Base-by-base conservation (phyloP, 2,113 vertebrate species). In the Limanda limanda region DNA sequence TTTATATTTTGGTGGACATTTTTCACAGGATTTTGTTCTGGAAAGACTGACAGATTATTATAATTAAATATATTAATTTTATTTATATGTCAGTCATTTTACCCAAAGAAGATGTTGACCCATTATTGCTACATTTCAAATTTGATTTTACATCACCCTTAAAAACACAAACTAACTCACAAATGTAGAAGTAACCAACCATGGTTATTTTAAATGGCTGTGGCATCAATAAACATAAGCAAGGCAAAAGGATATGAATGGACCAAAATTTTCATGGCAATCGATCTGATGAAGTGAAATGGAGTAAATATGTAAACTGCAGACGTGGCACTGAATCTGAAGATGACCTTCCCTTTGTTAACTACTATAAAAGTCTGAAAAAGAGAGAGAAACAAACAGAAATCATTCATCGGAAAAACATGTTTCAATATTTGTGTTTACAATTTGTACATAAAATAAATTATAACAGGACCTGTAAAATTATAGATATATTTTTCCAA, bases 341-440 rank as follows among this genome's bases (percentile, higher is more conserved):
- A 99, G 95, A 99, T 98, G 94, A 94, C 97, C 92, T 97, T 99
- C 88, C 97, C 97, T 95, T 95, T 98, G 92, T 99, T 99, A 83
- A 99, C 94, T 88, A 99, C 97, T 92, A 99, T 96, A 95, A 99
- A 99, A 57, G 97, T 99, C 98, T 99, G 96, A 18, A 74, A 75
- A 79, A 75, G 27, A 75, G 71, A 77, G 52, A 90, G 91, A 92
- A 86, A 79, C 93, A 94, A 10, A 86, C 11, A 85, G 31, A 31
- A 71, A 45, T 59, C 14, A 14, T 54, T 61, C 27, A 27, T 56
- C 1, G 71, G n/a, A 72, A 69, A 71, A 55, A 42, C 5, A 75
- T 67, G 9, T 40, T 71, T 59, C 3, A 71, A 68, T n/a, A 14
- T 71, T 0, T n/a, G 5, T 56, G 1, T 35, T 47, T 47, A 12